Base-by-base conservation (phyloP, 2,888 invertebrate genomes). In the Himalopsyche kuldschensis region DNA sequence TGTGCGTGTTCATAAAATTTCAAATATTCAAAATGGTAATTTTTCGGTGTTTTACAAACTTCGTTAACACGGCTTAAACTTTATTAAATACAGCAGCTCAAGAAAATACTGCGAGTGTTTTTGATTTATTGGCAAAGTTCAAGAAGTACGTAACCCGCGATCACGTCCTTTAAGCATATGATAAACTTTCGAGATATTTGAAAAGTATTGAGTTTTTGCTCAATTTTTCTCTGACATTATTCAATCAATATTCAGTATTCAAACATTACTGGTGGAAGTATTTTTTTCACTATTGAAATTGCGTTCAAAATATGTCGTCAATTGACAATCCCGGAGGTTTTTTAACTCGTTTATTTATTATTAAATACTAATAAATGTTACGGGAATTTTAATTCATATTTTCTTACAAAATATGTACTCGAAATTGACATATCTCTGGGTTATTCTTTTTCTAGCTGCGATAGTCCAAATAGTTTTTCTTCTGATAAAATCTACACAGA, bases 21-120 rank as follows among this genome's bases (percentile, higher is more conserved):
- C 17, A 79, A 55, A 79, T 79, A 30, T 31, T 48, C 63, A n/a
- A 55, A 31, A 46, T 30, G 48, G 83, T 82, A 84, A 75, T 84
- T 84, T 85, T 85, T 84, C 78, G 75, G 79, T 83, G 81, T 84
- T 85, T 80, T 80, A 80, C 82, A 83, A 83, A 84, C 84, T 85
- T 85, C 35, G 79, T 32, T 80, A 79, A 84, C 85, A 85, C 79
- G 83, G 78, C 83, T 84, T 81, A 82, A 83, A 84, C 82, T 84
- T 84, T 84, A 85, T 82, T 85, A 85, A 85, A 85, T 85, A 85
- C 84, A 84, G 82, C 79, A 80, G 85, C 82, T 81, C 63, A 41
- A 47, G 78, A 82, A 75, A 83, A 85, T 82, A 82, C 84, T 79
- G 79, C 75, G 81, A 84, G 77, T 78, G 83, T 81, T 81, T 32